A percentile compares a stretch with the other conserved stretches of the same genome.
Evolutionary conservation across 2,113 vertebrate genomes (phyloP).

Genomic region (Loxodonta africana): DNA sequence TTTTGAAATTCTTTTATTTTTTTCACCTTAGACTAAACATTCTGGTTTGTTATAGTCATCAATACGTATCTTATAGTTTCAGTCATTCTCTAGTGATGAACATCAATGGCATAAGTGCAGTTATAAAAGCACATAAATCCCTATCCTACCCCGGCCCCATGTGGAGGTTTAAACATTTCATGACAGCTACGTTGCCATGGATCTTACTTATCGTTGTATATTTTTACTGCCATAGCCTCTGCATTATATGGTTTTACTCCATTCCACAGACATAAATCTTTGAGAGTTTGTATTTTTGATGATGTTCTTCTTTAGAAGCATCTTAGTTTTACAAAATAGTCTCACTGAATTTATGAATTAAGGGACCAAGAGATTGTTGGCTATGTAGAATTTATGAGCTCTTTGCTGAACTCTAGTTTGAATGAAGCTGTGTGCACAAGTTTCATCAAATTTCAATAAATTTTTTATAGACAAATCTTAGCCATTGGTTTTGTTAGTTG

Average conservation of each 20-base stretch:
- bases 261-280: neutral
- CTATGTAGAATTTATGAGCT: slow-evolving; percentile 41
- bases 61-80: neutral
- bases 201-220: slow-evolving; percentile 48
- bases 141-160: neutral
- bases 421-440: neutral
- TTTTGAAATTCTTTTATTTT: neutral
- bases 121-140: slow-evolving; percentile 24
- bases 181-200: neutral
- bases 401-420: slow-evolving; percentile 52
- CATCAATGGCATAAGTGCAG: neutral
- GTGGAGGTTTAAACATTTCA: slow-evolving; percentile 21
- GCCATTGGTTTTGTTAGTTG: neutral
- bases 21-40: neutral
- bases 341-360: slow-evolving; percentile 61
- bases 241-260: slow-evolving; percentile 51
- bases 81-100: neutral
- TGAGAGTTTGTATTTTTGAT: slow-evolving; percentile 50
- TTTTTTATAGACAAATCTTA: slow-evolving; percentile 16
- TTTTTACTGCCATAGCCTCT: neutral
- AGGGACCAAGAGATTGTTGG: slow-evolving; percentile 7
- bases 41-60: neutral
- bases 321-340: neutral
- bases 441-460: neutral
- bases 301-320: slow-evolving; percentile 19